These are phyloP conservation scores for Trileptium ribeirensis DNA, from an alignment of 2,888 invertebrate genomes.

Conservation along the genomic window DNA sequence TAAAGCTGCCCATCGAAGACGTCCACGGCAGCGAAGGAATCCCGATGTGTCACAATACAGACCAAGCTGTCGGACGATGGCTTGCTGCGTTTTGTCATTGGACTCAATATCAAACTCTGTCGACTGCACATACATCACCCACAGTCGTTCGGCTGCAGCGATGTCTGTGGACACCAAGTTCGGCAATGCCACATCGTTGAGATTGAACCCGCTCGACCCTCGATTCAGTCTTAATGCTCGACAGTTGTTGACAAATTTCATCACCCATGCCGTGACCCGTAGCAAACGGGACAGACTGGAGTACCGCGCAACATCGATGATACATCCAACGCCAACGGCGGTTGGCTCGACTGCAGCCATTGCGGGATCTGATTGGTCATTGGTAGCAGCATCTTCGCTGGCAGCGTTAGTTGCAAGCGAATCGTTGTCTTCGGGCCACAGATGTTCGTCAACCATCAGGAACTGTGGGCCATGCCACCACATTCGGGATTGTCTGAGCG, in stretches of 20 bases:
- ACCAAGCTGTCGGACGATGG: neutral
- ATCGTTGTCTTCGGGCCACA: neutral
- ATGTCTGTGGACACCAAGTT: neutral
- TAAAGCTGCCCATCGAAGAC: neutral
- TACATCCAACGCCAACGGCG: neutral
- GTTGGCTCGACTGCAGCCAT: neutral
- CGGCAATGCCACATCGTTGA: neutral
- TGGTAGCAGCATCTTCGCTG: neutral
- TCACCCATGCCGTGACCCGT: neutral
- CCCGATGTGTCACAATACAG: neutral
- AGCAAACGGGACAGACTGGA: neutral
- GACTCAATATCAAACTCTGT: neutral
- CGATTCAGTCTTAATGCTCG: neutral
- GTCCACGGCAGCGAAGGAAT: neutral
- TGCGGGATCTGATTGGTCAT: neutral
- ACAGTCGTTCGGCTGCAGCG: neutral
- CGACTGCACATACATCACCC: neutral
- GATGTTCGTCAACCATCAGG: neutral
- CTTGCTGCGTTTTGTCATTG: neutral
- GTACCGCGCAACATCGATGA: neutral
- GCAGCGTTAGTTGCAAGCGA: neutral
- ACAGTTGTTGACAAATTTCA: neutral
- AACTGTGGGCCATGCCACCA: neutral
- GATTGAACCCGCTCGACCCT: neutral
- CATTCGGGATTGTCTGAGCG: neutral